These are phyloP conservation scores for Drosophila pruinosa DNA, from an alignment of 1,140 invertebrate species.

Conservation along the genomic window DNA sequence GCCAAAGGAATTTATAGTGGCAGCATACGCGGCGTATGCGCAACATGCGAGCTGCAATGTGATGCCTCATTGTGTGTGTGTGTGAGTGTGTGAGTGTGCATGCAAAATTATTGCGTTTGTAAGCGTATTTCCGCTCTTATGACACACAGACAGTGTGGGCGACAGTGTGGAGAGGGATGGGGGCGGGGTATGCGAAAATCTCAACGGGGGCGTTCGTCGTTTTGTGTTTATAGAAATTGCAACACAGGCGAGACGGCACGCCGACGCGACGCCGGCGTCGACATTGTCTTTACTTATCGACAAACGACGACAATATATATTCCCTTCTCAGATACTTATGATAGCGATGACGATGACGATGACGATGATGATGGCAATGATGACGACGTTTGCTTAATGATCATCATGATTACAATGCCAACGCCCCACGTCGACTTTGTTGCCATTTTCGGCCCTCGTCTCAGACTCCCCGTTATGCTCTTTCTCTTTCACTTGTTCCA, in stretches of 20 bases:
- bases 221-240: constrained; percentile 50
- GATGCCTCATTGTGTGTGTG: neutral
- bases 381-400: constrained; percentile 3
- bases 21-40: constrained; percentile 45
- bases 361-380: neutral
- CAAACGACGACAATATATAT: constrained; percentile 35
- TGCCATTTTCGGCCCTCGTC: neutral
- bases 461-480: neutral
- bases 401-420: constrained; percentile 19
- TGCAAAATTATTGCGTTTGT: constrained; percentile 54
- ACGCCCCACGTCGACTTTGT: constrained; percentile 1
- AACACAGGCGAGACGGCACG: constrained; percentile 22
- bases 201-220: constrained; percentile 23
- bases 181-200: constrained; percentile 13
- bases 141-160: constrained; percentile 23
- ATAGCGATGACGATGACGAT: constrained; percentile 2
- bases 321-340: constrained; percentile 10
- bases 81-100: constrained; percentile 15
- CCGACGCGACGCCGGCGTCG: neutral
- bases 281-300: constrained; percentile 43
- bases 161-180: neutral
- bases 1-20: constrained; percentile 42
- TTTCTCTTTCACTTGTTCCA: no score
- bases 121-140: constrained; percentile 52
- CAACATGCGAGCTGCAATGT: constrained; percentile 30